Percentiles rank a stretch among this genome's conserved stretches.
Evolutionary conservation across 2,888 invertebrate species (phyloP).

Genomic region (Drosophila setosimentum): DNA sequence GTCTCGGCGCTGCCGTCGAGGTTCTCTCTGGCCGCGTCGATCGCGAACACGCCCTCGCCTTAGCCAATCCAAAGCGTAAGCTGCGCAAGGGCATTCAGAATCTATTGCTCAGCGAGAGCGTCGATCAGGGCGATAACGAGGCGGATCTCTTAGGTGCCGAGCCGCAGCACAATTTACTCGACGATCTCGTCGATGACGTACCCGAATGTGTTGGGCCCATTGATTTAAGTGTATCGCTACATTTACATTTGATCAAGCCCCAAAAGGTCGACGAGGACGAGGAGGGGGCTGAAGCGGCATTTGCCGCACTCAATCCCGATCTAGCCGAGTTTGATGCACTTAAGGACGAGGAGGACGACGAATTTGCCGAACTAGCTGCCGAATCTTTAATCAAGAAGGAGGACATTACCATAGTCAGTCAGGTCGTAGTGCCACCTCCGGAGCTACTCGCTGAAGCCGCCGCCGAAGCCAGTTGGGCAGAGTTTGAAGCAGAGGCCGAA

Average conservation of each 20-base stretch:
- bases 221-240: constrained; percentile 89
- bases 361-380: constrained; percentile 92
- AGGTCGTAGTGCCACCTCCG: constrained; percentile 84
- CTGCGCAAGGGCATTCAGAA: constrained; percentile 89
- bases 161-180: constrained; percentile 89
- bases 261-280: constrained; percentile 79
- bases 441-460: constrained; percentile 85
- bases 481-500: constrained; percentile 86
- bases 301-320: constrained; percentile 71
- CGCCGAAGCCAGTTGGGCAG: constrained; percentile 88
- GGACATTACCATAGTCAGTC: constrained; percentile 83
- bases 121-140: constrained; percentile 85
- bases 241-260: constrained; percentile 86
- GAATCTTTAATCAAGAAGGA: constrained; percentile 89
- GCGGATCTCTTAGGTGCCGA: constrained; percentile 74
- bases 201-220: constrained; percentile 88
- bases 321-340: constrained; percentile 87
- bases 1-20: constrained; percentile 94
- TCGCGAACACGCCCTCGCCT: constrained; percentile 88
- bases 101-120: constrained; percentile 88
- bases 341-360: constrained; percentile 89
- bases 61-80: constrained; percentile 85
- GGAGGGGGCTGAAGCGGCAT: constrained; percentile 35
- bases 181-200: constrained; percentile 90
- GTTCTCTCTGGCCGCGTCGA: constrained; percentile 94